These are phyloP conservation scores for Dryoscopus gambensis DNA, from an alignment of 2,113 vertebrate genomes.

Conservation along the genomic window DNA sequence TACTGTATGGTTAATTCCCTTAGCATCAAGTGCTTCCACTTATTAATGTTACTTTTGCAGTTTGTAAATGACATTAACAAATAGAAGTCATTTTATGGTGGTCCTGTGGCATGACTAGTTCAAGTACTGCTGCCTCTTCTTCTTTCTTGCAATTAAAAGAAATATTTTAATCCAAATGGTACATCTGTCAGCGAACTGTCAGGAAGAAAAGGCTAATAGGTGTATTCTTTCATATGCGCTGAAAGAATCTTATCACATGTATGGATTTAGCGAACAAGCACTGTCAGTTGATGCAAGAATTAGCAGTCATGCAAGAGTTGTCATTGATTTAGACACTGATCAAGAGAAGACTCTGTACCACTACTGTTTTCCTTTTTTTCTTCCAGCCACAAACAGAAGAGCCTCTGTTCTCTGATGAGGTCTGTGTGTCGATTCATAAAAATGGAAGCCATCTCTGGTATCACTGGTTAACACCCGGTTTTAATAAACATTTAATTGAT, in stretches of 20 bases:
- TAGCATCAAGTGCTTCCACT: constrained; percentile 35
- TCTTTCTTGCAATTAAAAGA: background rate
- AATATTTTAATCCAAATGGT: constrained; percentile 23
- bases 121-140: background rate
- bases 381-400: background rate
- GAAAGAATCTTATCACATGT: background rate
- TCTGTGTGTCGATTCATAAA: background rate
- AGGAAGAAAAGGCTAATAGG: constrained; percentile 25
- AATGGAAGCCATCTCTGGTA: constrained; percentile 11
- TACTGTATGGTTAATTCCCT: constrained; percentile 29
- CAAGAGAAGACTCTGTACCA: constrained; percentile 13
- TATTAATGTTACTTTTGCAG: constrained; percentile 28
- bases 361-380: background rate
- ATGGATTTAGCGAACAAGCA: background rate
- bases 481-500: constrained; percentile 21
- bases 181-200: constrained; percentile 19
- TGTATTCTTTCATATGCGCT: background rate
- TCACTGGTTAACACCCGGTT: background rate
- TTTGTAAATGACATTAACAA: constrained; percentile 38
- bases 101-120: background rate
- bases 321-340: constrained; percentile 24
- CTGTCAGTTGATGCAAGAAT: constrained; percentile 11
- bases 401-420: background rate
- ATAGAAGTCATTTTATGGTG: background rate
- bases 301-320: constrained; percentile 16